A percentile compares a stretch with the other conserved stretches of the same genome.
phyloP scores from a whole-genome alignment of 2,113 vertebrate genomes.

The Scytalopus superciliaris region DNA sequence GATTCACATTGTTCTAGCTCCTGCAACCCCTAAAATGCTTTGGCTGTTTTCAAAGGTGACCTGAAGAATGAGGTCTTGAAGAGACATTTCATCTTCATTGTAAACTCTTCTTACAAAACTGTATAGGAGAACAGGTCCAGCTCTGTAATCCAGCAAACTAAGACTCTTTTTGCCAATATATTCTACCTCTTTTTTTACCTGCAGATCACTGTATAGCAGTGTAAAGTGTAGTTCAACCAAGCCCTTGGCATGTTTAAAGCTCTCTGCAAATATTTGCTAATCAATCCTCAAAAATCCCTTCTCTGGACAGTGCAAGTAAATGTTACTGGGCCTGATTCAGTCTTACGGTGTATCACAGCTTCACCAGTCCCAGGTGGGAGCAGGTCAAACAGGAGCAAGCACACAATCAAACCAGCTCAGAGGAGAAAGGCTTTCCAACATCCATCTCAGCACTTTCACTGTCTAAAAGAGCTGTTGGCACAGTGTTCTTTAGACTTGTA shows the following conservation, averaged over 20 bases:
- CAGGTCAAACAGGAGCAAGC: not conserved
- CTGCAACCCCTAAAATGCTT: not conserved
- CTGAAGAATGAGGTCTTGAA: not conserved
- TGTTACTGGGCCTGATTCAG: not conserved
- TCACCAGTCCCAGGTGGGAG: not conserved
- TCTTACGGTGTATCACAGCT: not conserved
- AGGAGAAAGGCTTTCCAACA: not conserved
- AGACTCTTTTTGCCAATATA: not conserved
- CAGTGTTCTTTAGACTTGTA: not conserved
- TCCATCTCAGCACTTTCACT: not conserved
- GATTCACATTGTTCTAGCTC: not conserved
- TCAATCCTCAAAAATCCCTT: conserved; percentile 22
- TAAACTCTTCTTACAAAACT: not conserved
- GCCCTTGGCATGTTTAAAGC: not conserved
- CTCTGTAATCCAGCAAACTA: not conserved
- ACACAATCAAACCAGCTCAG: not conserved
- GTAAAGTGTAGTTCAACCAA: conserved; percentile 10
- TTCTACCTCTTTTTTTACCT: not conserved
- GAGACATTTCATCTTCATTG: not conserved
- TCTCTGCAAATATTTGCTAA: conserved; percentile 56
- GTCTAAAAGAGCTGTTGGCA: not conserved
- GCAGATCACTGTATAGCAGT: not conserved
- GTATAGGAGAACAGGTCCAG: not conserved
- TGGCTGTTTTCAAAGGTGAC: not conserved
- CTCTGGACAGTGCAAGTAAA: not conserved